These are phyloP conservation scores for Medauroidea extradentata DNA, from an alignment of 1,140 invertebrate genomes.

Conservation along the genomic window DNA sequence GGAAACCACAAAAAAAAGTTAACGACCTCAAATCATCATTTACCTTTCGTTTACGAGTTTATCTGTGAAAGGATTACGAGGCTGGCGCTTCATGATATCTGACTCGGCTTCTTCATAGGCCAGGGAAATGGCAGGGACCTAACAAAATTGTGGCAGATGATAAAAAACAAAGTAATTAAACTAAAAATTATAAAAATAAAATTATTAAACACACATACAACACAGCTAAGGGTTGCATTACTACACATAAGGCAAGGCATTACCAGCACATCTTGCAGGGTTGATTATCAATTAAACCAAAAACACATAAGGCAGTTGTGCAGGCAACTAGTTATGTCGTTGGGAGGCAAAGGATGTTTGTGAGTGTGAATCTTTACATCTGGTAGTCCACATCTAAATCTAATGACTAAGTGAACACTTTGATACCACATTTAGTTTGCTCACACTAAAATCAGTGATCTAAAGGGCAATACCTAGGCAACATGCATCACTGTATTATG, in stretches of 20 bases:
- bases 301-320: slow-evolving; percentile 19
- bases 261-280: slow-evolving; percentile 8
- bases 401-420: too few relatives aligned
- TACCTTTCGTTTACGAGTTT: slow-evolving; percentile 99
- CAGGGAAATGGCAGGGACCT: slow-evolving; percentile 97
- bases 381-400: too few relatives aligned
- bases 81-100: slow-evolving; percentile 98
- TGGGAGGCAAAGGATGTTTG: too few relatives aligned
- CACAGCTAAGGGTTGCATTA: neutral
- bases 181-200: slow-evolving; percentile 13
- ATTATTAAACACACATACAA: neutral
- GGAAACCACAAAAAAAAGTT: slow-evolving; percentile 2
- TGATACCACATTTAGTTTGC: too few relatives aligned
- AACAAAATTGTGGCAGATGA: slow-evolving; percentile 35
- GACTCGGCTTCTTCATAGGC: slow-evolving; percentile 97
- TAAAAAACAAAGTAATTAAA: slow-evolving; percentile 22
- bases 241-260: neutral
- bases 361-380: too few relatives aligned
- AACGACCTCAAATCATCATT: slow-evolving; percentile 28
- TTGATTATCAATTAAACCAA: slow-evolving; percentile 3
- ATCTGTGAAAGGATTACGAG: slow-evolving; percentile 90
- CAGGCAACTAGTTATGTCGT: slow-evolving; percentile 4
- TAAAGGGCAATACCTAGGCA: too few relatives aligned
- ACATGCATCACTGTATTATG: too few relatives aligned
- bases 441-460: too few relatives aligned